Base-by-base conservation (phyloP, 2,797 vertebrate species). In the Melanotaenia trifasciata region DNA sequence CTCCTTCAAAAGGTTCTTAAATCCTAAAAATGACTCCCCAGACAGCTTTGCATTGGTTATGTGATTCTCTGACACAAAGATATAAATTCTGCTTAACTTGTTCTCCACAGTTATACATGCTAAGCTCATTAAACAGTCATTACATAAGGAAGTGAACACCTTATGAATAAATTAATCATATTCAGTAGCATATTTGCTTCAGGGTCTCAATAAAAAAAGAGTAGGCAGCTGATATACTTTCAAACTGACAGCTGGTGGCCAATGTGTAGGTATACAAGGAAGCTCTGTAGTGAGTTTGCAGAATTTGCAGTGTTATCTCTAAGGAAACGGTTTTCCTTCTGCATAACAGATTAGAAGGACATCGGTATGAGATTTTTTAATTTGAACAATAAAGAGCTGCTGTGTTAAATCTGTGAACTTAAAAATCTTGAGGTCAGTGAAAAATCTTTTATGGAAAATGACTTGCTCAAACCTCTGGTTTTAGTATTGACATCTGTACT, bases 301-400 rank as follows among this genome's bases (percentile, higher is more conserved):
- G 85, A 83, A 81, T 86, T 87, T 87, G 89, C 82, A 84, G 83
- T 70, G 74, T 87, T 83, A 78, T 79, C 74, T 85, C 85, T 87
- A n/a, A n/a, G n/a, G 68, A 80, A 86, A 67, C 72, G 60, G 67
- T 81, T 78, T 84, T 63, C 57, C 43, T 53, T 70, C 78, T 92
- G 89, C 87, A 93, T 91, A 87, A 92, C 91, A 84, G 77, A 93
- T 87, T 83, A 92, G 72, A 72, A 9, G 76, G 75, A 83, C 53
- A 62, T 77, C 65, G 35, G 72, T 70, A 85, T 84, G 69, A 79
- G 76, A 83, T 56, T 67, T 81, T 74, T 80, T 75, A 53, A 71
- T 64, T 20, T 20, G 40, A 72, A 79, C 70, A 82, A 88, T 73
- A 88, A 84, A 84, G 81, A 64, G 59, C 32, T 14, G 61, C 12